Evolutionary conservation across 2,113 vertebrate species (phyloP).

Genomic region (Carassius gibelio): DNA sequence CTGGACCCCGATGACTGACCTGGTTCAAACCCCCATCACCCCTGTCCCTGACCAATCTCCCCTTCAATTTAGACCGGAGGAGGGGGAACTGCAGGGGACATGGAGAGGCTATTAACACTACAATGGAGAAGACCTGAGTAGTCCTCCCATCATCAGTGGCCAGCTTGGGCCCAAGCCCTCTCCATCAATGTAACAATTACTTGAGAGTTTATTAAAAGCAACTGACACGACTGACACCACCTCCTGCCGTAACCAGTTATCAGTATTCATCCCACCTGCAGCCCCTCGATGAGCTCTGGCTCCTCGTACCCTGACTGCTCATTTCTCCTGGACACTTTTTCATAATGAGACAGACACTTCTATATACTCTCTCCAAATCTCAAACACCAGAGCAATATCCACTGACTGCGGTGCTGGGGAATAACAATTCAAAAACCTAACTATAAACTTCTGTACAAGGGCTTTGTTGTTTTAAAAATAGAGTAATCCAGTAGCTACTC

Average conservation of each 20-base stretch:
- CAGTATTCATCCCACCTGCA: constrained; percentile 74
- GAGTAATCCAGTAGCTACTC: not conserved
- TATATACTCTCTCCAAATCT: too few relatives aligned
- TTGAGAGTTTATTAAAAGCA: constrained; percentile 87
- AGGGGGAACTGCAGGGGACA: constrained; percentile 74
- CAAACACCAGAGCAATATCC: not conserved
- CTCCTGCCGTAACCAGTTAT: constrained; percentile 70
- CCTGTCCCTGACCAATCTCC: constrained; percentile 68
- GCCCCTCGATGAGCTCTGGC: not conserved
- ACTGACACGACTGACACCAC: constrained; percentile 69
- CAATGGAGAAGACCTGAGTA: constrained; percentile 72
- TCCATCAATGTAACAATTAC: constrained; percentile 79
- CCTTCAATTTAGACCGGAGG: constrained; percentile 75
- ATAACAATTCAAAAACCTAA: not conserved
- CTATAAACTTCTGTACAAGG: not conserved
- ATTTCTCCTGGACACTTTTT: not conserved
- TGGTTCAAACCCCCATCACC: constrained; percentile 65
- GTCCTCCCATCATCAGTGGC: constrained; percentile 83
- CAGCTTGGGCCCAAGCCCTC: constrained; percentile 79
- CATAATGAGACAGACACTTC: not conserved
- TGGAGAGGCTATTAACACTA: constrained; percentile 81
- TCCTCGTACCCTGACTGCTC: constrained; percentile 2
- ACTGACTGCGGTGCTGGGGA: not conserved
- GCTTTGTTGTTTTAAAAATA: not conserved
- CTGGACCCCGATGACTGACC: constrained; percentile 74